Evolutionary conservation across 2,888 invertebrate species (phyloP).

Genomic region (Ophion costatus): DNA sequence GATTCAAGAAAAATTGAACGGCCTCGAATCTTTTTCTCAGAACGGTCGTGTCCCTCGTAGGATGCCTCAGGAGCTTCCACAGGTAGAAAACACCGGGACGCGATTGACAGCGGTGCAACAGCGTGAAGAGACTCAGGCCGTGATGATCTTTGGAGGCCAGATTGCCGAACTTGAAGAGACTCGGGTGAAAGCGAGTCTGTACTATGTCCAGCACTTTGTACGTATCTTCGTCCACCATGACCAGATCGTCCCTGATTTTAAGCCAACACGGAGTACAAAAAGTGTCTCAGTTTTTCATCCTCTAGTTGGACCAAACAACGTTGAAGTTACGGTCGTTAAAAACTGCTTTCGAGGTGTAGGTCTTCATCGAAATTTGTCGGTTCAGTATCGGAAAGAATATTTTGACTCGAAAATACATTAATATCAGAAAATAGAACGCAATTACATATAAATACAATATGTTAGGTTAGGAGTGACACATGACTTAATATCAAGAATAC

Average conservation of each 20-base stretch:
- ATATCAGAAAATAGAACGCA: background rate
- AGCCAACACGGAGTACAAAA: conserved; percentile 59
- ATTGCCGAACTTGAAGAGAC: conserved; percentile 89
- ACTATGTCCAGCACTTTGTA: conserved; percentile 92
- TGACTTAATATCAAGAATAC: background rate
- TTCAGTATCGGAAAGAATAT: background rate
- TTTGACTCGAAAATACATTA: background rate
- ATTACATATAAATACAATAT: background rate
- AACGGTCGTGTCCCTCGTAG: conserved; percentile 86
- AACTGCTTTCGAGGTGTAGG: background rate
- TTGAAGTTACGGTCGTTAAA: background rate
- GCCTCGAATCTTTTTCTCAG: conserved; percentile 89
- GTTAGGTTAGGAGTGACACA: background rate
- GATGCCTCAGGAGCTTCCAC: conserved; percentile 89
- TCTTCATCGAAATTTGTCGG: background rate
- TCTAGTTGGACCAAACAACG: background rate
- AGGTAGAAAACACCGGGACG: conserved; percentile 87
- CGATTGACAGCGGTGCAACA: conserved; percentile 90
- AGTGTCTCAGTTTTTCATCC: background rate
- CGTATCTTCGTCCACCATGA: conserved; percentile 89
- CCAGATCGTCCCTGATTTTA: conserved; percentile 86
- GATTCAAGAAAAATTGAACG: conserved; percentile 88
- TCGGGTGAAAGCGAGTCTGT: conserved; percentile 89
- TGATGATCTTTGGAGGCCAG: conserved; percentile 85
- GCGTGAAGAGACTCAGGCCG: conserved; percentile 89